These are phyloP conservation scores for Danio choprae DNA, from an alignment of 2,797 vertebrate species.

Conservation along the genomic window DNA sequence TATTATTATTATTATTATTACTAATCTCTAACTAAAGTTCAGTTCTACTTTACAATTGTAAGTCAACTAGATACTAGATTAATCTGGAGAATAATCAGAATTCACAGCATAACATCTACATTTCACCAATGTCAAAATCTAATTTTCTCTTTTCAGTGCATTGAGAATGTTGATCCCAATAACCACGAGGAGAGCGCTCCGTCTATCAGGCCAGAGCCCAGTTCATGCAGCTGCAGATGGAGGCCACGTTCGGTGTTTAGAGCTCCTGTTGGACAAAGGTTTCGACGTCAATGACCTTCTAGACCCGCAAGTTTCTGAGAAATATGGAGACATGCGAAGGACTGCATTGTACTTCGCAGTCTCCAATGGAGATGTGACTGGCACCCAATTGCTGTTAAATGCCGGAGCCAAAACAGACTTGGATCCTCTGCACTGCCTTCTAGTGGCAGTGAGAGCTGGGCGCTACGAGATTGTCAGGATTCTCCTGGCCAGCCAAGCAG, in stretches of 20 bases:
- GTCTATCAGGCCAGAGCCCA: conserved; percentile 81
- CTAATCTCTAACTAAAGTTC: not conserved
- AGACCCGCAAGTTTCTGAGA: conserved; percentile 79
- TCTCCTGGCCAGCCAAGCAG: conserved; percentile 82
- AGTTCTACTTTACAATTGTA: not conserved
- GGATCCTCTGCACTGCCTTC: conserved; percentile 86
- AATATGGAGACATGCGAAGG: conserved; percentile 81
- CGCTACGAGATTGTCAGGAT: conserved; percentile 82
- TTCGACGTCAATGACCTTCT: conserved; percentile 85
- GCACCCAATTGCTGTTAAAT: conserved; percentile 80
- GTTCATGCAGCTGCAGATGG: conserved; percentile 86
- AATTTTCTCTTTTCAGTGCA: conserved; percentile 70
- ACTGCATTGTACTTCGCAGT: conserved; percentile 83
- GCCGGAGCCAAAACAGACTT: conserved; percentile 83
- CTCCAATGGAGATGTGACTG: conserved; percentile 83
- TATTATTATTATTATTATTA: too few relatives aligned
- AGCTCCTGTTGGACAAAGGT: conserved; percentile 79
- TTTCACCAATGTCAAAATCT: not conserved
- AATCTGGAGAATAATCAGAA: not conserved
- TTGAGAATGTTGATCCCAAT: conserved; percentile 85
- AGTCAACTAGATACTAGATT: not conserved
- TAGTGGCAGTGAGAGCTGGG: conserved; percentile 85
- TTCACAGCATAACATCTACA: not conserved
- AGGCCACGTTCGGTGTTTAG: conserved; percentile 81
- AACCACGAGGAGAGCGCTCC: conserved; percentile 82